Conservation (phyloP, 92 coral and sea anemone genomes). For the Hydrozoanthus gracilis region DNA sequence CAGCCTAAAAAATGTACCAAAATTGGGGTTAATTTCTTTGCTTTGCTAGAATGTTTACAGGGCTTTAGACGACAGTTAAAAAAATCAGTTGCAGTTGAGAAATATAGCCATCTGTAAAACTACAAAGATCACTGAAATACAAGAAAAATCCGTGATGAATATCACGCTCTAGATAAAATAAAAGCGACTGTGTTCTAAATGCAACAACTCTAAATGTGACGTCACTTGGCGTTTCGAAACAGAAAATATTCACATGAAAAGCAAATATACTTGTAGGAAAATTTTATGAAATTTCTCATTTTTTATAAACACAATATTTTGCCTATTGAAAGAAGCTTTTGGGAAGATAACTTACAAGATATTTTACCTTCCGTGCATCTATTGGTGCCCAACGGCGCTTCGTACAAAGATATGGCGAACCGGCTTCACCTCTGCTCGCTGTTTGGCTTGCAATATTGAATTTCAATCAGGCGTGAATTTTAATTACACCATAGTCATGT, state of each 20-base stretch:
- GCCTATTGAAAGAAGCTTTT: not conserved
- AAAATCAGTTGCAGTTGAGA: not conserved
- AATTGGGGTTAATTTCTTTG: not conserved
- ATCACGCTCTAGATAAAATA: not conserved
- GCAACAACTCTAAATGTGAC: slow-evolving; percentile 2
- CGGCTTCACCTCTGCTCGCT: slow-evolving; percentile 7
- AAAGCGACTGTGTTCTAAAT: not conserved
- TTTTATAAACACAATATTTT: not conserved
- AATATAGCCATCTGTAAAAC: not conserved
- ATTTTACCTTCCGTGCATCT: not conserved
- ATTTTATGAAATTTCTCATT: not conserved
- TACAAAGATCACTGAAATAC: not conserved
- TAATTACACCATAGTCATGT: slow-evolving; percentile 30
- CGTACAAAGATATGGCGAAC: slow-evolving; percentile 11
- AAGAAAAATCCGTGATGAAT: not conserved
- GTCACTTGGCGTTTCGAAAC: slow-evolving; percentile 30
- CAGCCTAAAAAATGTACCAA: not conserved
- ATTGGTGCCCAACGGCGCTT: slow-evolving; percentile 35
- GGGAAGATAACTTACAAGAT: not conserved
- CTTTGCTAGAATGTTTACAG: too few species aligned
- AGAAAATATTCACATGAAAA: slow-evolving; percentile 5
- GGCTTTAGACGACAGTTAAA: not conserved
- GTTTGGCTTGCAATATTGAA: slow-evolving; percentile 55
- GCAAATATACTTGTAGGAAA: not conserved
- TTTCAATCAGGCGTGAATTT: slow-evolving; percentile 68